Conservation (phyloP, 2,888 invertebrate species). For the Amorpha juglandis region DNA sequence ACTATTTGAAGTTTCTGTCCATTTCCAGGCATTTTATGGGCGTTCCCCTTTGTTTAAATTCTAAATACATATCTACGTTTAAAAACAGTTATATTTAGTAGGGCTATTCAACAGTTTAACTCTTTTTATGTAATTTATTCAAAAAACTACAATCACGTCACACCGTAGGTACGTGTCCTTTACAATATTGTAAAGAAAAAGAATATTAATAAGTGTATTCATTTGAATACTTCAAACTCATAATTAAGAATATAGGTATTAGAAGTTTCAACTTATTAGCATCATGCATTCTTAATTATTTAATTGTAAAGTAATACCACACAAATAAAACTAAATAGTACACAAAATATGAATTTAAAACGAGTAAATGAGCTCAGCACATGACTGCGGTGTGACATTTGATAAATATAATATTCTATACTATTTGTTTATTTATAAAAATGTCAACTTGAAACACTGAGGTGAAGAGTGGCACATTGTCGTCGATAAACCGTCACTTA, state of each 20-base stretch:
- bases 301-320: neutral
- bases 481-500: conserved; percentile 48
- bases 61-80: conserved; percentile 35
- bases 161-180: neutral
- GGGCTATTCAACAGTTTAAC: conserved; percentile 43
- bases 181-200: no score
- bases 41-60: conserved; percentile 26
- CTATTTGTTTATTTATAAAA: conserved; percentile 42
- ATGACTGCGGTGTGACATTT: conserved; percentile 13
- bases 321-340: neutral
- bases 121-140: conserved; percentile 37
- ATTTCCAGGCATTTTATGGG: no score
- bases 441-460: conserved; percentile 56
- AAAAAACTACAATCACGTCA: conserved; percentile 8
- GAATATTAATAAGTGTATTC: neutral
- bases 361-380: neutral
- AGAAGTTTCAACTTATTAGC: no score
- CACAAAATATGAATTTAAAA: neutral
- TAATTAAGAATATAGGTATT: no score
- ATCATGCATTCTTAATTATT: neutral
- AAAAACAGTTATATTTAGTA: conserved; percentile 40
- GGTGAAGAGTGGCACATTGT: conserved; percentile 62
- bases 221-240: neutral
- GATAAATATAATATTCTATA: conserved; percentile 26
- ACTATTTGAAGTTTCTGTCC: no score